Conservation (phyloP, 2,797 vertebrate genomes). For the Bryconaethiops microstoma region DNA sequence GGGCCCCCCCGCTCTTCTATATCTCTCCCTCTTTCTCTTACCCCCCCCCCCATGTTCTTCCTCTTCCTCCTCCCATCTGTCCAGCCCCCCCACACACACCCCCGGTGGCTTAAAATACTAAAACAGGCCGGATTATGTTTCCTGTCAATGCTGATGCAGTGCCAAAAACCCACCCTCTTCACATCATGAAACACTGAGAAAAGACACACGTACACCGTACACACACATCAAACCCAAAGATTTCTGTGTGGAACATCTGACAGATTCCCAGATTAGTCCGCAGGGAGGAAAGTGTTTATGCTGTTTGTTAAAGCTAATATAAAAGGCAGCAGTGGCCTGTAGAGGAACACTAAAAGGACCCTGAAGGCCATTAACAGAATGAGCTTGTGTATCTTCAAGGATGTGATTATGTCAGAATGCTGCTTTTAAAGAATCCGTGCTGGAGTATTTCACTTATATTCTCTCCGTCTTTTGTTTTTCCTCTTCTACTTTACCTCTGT, state of each 20-base stretch:
- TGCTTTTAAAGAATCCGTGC: neutral
- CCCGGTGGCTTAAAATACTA: constrained; percentile 51
- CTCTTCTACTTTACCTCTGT: neutral
- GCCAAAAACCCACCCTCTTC: constrained; percentile 63
- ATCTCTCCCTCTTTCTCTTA: constrained; percentile 49
- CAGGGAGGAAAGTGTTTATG: constrained; percentile 27
- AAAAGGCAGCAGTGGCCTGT: constrained; percentile 11
- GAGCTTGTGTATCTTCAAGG: neutral
- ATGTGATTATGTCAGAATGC: neutral
- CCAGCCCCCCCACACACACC: constrained; percentile 10
- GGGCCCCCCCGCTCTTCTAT: constrained; percentile 51
- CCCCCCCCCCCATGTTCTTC: constrained; percentile 13
- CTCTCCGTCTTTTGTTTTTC: neutral
- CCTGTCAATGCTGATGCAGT: constrained; percentile 70
- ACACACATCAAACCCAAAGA: constrained; percentile 1
- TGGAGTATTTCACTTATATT: neutral
- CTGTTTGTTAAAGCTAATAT: constrained; percentile 1
- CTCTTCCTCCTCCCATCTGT: constrained; percentile 58
- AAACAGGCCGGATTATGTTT: constrained; percentile 70
- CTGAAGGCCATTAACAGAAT: constrained; percentile 1
- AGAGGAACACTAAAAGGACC: constrained; percentile 5
- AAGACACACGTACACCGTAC: constrained; percentile 1
- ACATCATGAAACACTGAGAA: constrained; percentile 28
- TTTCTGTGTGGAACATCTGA: neutral
- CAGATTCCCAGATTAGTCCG: constrained; percentile 9